phyloP scores from a whole-genome alignment of 2,888 invertebrate genomes.

The Amphipoea lucens region DNA sequence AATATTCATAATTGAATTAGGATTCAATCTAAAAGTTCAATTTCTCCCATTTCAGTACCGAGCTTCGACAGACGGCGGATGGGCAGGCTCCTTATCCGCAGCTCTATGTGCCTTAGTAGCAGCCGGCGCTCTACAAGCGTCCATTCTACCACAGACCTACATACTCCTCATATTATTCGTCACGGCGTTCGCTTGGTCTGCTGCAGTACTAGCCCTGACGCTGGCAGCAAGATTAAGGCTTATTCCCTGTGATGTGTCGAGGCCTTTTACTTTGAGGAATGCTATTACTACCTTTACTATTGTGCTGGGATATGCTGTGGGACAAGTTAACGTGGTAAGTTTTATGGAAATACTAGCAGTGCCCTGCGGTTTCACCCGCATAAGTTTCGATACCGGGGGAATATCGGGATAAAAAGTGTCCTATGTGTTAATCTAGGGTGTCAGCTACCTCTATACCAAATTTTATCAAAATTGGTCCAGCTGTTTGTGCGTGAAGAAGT shows the following conservation, averaged over 20 bases:
- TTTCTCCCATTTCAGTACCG: constrained; percentile 92
- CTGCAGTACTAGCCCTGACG: constrained; percentile 95
- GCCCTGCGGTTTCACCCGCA: too few species aligned
- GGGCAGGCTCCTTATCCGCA: constrained; percentile 95
- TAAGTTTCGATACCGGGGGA: too few species aligned
- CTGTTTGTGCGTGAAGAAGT: too few species aligned
- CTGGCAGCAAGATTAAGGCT: constrained; percentile 95
- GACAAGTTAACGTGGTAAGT: constrained; percentile 97
- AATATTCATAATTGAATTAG: background rate
- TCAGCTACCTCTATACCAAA: too few species aligned
- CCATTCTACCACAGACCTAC: constrained; percentile 95
- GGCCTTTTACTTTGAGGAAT: constrained; percentile 95
- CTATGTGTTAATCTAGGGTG: too few species aligned
- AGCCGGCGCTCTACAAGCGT: constrained; percentile 94
- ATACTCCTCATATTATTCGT: constrained; percentile 96
- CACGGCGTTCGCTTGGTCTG: constrained; percentile 97
- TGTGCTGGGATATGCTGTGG: constrained; percentile 96
- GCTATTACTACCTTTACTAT: constrained; percentile 97
- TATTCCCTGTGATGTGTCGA: constrained; percentile 96
- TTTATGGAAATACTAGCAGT: too few species aligned
- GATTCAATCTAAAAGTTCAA: background rate
- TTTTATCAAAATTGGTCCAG: too few species aligned
- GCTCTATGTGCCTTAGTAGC: constrained; percentile 94
- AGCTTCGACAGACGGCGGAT: constrained; percentile 95
- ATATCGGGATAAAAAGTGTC: too few species aligned